A percentile compares a stretch with the other conserved stretches of the same genome.
These are phyloP conservation scores for Cryptomyrus ogoouensis DNA, from an alignment of 2,113 vertebrate genomes.

Conservation along the genomic window DNA sequence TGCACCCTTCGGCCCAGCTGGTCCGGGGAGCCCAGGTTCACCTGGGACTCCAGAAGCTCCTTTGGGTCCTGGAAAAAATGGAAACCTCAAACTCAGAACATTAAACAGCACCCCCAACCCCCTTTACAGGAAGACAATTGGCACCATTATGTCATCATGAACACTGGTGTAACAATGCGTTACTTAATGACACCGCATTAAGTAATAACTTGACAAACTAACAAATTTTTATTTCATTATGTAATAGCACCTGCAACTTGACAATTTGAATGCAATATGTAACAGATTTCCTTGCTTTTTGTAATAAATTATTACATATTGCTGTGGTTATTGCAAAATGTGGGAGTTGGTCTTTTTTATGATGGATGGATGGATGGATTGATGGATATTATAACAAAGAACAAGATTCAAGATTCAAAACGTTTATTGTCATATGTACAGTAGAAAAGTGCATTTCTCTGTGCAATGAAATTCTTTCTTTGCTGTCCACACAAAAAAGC, in stretches of 20 bases:
- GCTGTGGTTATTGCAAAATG: background rate
- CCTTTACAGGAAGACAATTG: background rate
- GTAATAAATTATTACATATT: background rate
- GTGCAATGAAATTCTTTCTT: too few relatives aligned
- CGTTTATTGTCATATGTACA: too few relatives aligned
- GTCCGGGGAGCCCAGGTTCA: slow-evolving; percentile 65
- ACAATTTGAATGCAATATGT: background rate
- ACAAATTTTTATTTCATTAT: background rate
- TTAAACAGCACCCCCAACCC: too few relatives aligned
- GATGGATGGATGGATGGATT: background rate
- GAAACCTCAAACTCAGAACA: background rate
- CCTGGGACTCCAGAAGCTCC: slow-evolving; percentile 78
- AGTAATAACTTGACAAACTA: background rate
- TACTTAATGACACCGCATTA: background rate
- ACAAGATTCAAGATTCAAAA: too few relatives aligned
- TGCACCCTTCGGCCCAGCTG: slow-evolving; percentile 73
- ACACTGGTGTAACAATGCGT: background rate
- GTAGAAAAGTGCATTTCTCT: too few relatives aligned
- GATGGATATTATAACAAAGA: too few relatives aligned
- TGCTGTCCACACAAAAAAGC: too few relatives aligned
- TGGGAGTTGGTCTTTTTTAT: background rate
- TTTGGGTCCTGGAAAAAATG: slow-evolving; percentile 67
- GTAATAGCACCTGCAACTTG: background rate
- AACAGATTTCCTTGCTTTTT: background rate
- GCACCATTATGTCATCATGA: background rate